Percentiles rank a stretch among this genome's conserved stretches.
Evolutionary conservation across 2,113 vertebrate genomes (phyloP).

Genomic region (Poecilia latipinna): DNA sequence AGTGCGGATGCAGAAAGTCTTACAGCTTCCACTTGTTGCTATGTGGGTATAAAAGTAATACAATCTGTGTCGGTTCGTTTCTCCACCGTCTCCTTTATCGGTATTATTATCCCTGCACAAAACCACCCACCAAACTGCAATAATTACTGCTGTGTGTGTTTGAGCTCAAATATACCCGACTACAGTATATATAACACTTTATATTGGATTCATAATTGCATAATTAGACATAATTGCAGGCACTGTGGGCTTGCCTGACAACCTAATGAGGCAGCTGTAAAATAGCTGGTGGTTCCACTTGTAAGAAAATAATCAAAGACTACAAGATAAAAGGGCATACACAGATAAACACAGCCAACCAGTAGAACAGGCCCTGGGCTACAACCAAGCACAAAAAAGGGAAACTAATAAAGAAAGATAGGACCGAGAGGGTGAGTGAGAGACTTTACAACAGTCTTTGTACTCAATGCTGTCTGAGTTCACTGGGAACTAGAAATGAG

Average conservation of each 20-base stretch:
- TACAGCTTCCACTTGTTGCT: not conserved
- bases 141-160: slow-evolving; percentile 38
- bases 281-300: slow-evolving; percentile 63
- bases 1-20: not conserved
- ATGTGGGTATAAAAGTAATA: not conserved
- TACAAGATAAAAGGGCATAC: slow-evolving; percentile 61
- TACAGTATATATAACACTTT: slow-evolving; percentile 48
- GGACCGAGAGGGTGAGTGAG: slow-evolving; percentile 14
- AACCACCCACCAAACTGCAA: slow-evolving; percentile 33
- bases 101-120: not conserved
- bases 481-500: slow-evolving; percentile 5
- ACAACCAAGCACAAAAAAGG: slow-evolving; percentile 11
- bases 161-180: slow-evolving; percentile 36
- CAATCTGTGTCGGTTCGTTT: not conserved
- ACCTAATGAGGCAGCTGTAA: slow-evolving; percentile 65
- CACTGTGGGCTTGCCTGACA: slow-evolving; percentile 63
- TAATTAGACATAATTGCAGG: slow-evolving; percentile 71
- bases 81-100: slow-evolving; percentile 5
- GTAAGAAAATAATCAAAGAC: slow-evolving; percentile 68
- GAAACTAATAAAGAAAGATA: slow-evolving; percentile 39
- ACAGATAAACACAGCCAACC: slow-evolving; percentile 48
- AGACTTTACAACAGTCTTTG: slow-evolving; percentile 41
- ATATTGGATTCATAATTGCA: slow-evolving; percentile 66
- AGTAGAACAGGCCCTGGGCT: slow-evolving; percentile 31
- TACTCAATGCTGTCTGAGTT: slow-evolving; percentile 32